Evolutionary conservation across 2,113 vertebrate genomes (phyloP).

Genomic region (Herpailurus yagouaroundi): DNA sequence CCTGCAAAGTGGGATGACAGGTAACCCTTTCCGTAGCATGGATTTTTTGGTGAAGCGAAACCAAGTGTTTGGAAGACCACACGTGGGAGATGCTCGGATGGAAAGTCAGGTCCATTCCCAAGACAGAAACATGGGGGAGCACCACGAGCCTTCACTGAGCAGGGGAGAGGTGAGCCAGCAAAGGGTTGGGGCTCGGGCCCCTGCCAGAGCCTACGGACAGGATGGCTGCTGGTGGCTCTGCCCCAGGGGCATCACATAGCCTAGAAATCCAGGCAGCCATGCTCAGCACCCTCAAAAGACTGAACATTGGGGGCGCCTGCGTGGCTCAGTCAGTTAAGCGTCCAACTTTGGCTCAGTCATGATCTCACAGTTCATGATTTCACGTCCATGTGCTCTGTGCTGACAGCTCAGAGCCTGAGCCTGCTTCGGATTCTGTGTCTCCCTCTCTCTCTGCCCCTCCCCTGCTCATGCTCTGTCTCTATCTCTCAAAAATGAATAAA

Average conservation of each 20-base stretch:
- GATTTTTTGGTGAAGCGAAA: background rate
- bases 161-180: background rate
- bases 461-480: too few relatives aligned
- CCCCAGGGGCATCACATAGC: background rate
- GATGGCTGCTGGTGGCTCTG: too few relatives aligned
- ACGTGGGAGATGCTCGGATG: background rate
- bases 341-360: too few relatives aligned
- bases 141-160: rapidly evolving
- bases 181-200: background rate
- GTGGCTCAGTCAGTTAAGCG: too few relatives aligned
- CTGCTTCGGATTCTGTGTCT: too few relatives aligned
- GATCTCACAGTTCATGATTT: too few relatives aligned
- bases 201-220: background rate
- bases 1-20: background rate
- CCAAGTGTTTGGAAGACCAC: background rate
- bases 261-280: background rate
- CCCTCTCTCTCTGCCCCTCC: too few relatives aligned
- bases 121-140: too few relatives aligned
- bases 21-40: background rate
- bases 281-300: background rate
- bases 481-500: too few relatives aligned
- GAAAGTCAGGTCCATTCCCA: background rate
- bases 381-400: too few relatives aligned
- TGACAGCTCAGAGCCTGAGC: too few relatives aligned
- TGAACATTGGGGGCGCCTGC: background rate